Evolutionary conservation across 2,113 vertebrate species (phyloP).

Genomic region (Nasalis larvatus): DNA sequence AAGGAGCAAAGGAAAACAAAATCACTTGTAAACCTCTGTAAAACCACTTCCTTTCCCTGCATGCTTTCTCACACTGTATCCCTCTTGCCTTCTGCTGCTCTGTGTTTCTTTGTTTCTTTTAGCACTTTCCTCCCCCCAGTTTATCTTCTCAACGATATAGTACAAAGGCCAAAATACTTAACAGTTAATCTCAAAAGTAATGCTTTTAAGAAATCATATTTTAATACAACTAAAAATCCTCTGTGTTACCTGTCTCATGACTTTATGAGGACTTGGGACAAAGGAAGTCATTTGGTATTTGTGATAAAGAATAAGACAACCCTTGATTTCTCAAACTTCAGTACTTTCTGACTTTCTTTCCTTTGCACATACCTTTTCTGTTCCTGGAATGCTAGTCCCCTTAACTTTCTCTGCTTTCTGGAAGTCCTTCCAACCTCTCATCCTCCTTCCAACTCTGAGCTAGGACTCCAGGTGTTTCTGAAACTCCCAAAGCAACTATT

Average conservation of each 20-base stretch:
- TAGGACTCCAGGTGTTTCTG: not conserved
- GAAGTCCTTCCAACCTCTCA: not conserved
- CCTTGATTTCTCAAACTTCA: not conserved
- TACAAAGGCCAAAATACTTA: not conserved
- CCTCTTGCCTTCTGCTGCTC: not conserved
- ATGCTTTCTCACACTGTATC: not conserved
- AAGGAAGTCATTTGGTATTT: not conserved
- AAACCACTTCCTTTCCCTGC: not conserved
- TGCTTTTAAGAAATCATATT: not conserved
- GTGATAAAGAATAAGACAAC: not conserved
- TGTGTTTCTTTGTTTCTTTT: not conserved
- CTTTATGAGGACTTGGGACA: not conserved
- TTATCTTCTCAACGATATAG: not conserved
- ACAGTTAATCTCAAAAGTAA: not conserved
- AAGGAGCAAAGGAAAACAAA: not conserved
- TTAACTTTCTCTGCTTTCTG: not conserved
- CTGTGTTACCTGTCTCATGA: not conserved
- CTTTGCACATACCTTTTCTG: not conserved
- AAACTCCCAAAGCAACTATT: not conserved
- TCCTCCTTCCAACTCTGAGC: not conserved
- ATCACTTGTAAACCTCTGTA: not conserved
- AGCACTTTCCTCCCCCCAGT: not conserved
- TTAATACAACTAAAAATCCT: not conserved
- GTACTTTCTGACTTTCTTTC: not conserved
- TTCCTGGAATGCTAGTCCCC: not conserved